These are phyloP conservation scores for Terrapene triunguis DNA, from an alignment of 2,113 vertebrate species.

Conservation along the genomic window DNA sequence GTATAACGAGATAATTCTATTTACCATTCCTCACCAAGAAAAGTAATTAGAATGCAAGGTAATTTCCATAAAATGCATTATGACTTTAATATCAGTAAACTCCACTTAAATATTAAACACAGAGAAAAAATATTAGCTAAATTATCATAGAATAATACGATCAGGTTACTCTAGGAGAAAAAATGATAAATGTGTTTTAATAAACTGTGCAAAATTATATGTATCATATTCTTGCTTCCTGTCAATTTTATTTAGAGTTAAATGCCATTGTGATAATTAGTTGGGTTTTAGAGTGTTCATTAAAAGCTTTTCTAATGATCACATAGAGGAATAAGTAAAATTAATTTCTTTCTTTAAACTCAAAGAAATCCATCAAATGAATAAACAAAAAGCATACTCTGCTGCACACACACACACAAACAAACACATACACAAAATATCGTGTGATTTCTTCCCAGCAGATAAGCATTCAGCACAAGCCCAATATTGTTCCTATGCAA, in stretches of 20 bases:
- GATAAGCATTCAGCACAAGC: neutral
- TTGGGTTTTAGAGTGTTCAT: constrained; percentile 85
- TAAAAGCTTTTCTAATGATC: constrained; percentile 85
- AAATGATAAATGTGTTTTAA: constrained; percentile 87
- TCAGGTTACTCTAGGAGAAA: constrained; percentile 79
- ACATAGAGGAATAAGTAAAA: constrained; percentile 77
- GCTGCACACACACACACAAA: neutral
- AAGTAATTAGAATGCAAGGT: constrained; percentile 77
- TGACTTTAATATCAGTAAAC: constrained; percentile 83
- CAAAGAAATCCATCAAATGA: constrained; percentile 64
- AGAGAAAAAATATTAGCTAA: constrained; percentile 83
- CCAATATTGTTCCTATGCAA: neutral
- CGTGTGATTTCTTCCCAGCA: neutral
- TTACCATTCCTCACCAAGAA: constrained; percentile 61
- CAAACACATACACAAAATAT: neutral
- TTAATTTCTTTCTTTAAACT: constrained; percentile 79
- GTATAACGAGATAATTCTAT: constrained; percentile 15
- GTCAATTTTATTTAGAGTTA: constrained; percentile 95
- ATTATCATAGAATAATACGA: constrained; percentile 84
- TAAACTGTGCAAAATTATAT: constrained; percentile 86
- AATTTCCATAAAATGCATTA: constrained; percentile 81
- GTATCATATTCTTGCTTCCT: constrained; percentile 83
- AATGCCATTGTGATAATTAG: constrained; percentile 85
- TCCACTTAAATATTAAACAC: constrained; percentile 83
- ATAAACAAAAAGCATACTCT: constrained; percentile 70